Percentiles rank a stretch among this genome's conserved stretches.
Evolutionary conservation across 2,888 invertebrate species (phyloP).

Genomic region (Dinocampus coccinellae): DNA sequence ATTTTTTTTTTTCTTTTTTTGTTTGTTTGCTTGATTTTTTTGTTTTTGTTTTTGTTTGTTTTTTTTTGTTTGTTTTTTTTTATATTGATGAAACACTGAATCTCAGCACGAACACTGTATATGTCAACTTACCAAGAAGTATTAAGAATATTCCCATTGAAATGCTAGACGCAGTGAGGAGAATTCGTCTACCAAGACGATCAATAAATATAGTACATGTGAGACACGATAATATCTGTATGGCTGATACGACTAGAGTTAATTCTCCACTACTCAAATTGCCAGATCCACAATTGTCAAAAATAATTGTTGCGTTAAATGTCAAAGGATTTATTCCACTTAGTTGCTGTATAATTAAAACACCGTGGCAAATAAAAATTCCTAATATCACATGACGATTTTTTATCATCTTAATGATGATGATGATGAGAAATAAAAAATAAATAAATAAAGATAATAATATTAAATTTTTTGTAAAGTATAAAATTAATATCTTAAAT

Average conservation of each 20-base stretch:
- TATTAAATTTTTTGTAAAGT: too few species aligned
- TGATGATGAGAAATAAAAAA: too few species aligned
- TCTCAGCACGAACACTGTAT: conserved; percentile 48
- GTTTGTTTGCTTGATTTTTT: not conserved
- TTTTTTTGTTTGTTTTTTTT: not conserved
- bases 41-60: not conserved
- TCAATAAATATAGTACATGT: conserved; percentile 52
- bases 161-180: conserved; percentile 55
- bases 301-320: conserved; percentile 56
- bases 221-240: conserved; percentile 56
- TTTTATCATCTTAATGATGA: conserved; percentile 41
- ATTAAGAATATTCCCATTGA: conserved; percentile 56
- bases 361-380: conserved; percentile 49
- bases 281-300: conserved; percentile 57
- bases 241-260: conserved; percentile 55
- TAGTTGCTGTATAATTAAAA: conserved; percentile 57
- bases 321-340: conserved; percentile 57
- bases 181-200: conserved; percentile 55
- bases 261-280: conserved; percentile 53
- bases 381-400: conserved; percentile 51
- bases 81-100: conserved; percentile 16
- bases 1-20: not conserved
- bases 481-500: too few species aligned
- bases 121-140: conserved; percentile 54
- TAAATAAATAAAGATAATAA: too few species aligned